Evolutionary conservation across 2,113 vertebrate species (phyloP), one percentile per base, ranked within the genome.

Genomic region (Hirundichthys speculiger): DNA sequence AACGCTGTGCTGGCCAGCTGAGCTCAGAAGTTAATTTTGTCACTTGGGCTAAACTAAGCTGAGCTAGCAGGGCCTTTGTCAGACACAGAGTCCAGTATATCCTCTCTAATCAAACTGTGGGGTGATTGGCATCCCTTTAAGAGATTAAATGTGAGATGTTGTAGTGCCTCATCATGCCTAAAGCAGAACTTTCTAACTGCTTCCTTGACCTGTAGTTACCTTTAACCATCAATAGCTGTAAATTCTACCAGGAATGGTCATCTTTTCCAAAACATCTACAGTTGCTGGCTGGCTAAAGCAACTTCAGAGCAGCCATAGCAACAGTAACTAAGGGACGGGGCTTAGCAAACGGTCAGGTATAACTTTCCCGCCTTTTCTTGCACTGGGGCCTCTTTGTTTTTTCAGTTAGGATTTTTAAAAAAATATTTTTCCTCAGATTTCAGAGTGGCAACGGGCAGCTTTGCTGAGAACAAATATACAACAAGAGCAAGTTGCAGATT

Each of bases 361-460:
- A 2, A 21, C 4, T 41, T 72, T 47, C 51, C 40, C 46, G 10
- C 39, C 38, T 45, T 72, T 52, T 58, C 16, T 34, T 75, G 77
- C 74, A 75, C 69, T 74, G 69, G 71, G 25, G 74, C 30, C 38
- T 24, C 6, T 14, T 15, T 2, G 57, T 27, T 20, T 19, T 50
- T 55, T 24, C 30, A 22, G 22, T 30, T 10, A 18, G 13, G 1
- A 8, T 27, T 64, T 12, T 30, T 39, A 11, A 8, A 11, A 8
- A 34, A 16, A 21, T 59, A 5, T 42, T 68, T 56, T 64, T 40
- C 18, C 24, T 60, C 18, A 59, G 47, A 59, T 69, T 47, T 64
- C 22, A 52, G 27, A 52, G 42, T 48, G 5, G 21, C 53, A 24
- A 50, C 47, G 50, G 56, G 58, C 64, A 69, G 63, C 65, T 79